Percentiles rank a stretch among this genome's conserved stretches.
Conservation (phyloP, 2,113 vertebrate genomes). For the Syngnathus scovelli region DNA sequence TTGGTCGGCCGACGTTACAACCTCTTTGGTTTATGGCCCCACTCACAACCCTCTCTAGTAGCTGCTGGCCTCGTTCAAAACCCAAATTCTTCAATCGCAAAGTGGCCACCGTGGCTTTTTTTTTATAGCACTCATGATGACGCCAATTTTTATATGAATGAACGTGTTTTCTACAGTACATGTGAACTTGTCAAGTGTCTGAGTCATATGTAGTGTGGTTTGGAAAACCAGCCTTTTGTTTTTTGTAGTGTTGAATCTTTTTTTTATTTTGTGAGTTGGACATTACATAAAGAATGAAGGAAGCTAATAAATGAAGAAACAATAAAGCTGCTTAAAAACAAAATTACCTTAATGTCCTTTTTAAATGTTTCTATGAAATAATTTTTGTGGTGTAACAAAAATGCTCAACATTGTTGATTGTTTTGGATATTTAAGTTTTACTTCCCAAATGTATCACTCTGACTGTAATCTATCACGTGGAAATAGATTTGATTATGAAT, state of each 20-base stretch:
- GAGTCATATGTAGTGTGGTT: slow-evolving; percentile 5
- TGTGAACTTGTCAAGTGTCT: slow-evolving; percentile 39
- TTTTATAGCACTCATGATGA: slow-evolving; percentile 19
- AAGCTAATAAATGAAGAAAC: slow-evolving; percentile 32
- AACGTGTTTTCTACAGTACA: slow-evolving; percentile 11
- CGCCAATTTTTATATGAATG: slow-evolving; percentile 34
- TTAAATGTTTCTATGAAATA: background rate
- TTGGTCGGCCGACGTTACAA: background rate
- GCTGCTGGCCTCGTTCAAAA: background rate
- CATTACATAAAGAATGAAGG: slow-evolving; percentile 38
- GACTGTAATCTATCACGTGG: background rate
- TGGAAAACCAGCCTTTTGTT: slow-evolving; percentile 4
- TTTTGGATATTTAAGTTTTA: slow-evolving; percentile 9
- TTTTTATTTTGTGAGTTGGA: slow-evolving; percentile 10
- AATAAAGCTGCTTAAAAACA: slow-evolving; percentile 2
- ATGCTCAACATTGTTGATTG: slow-evolving; percentile 3
- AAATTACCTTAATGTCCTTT: slow-evolving; percentile 8
- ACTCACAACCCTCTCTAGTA: background rate
- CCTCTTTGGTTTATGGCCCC: background rate
- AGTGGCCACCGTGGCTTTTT: background rate
- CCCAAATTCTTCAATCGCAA: background rate
- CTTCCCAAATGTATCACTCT: slow-evolving; percentile 15
- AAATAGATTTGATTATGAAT: background rate
- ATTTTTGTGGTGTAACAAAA: slow-evolving; percentile 12
- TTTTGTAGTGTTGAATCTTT: background rate